A percentile compares a stretch with the other conserved stretches of the same genome.
Evolutionary conservation across 2,797 vertebrate species (phyloP).

Genomic region (Sebastes vulpes): DNA sequence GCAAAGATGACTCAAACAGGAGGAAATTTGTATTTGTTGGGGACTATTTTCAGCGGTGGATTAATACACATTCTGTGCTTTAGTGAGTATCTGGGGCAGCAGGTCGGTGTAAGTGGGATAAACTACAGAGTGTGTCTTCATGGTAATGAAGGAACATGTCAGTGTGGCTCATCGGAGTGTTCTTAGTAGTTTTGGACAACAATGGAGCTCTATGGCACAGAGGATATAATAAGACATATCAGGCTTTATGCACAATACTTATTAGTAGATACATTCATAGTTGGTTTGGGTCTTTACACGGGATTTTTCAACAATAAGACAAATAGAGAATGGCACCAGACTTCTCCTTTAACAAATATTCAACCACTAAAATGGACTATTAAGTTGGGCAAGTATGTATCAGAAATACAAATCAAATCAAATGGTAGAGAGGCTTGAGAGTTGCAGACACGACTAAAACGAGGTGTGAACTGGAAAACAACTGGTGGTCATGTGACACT

Average conservation of each 20-base stretch:
- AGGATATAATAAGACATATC: neutral
- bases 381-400: neutral
- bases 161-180: neutral
- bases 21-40: neutral
- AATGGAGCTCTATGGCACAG: neutral
- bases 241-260: neutral
- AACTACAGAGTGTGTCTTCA: neutral
- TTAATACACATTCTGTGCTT: neutral
- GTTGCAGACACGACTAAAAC: neutral
- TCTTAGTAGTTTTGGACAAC: neutral
- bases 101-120: neutral
- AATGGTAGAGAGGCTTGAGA: neutral
- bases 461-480: neutral
- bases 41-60: neutral
- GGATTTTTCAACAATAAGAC: neutral
- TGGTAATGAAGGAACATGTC: neutral
- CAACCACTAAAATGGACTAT: neutral
- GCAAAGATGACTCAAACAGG: neutral
- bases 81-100: conserved; percentile 2
- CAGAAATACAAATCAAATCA: neutral
- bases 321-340: neutral
- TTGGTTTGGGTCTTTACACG: neutral
- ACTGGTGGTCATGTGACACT: neutral
- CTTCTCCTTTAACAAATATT: neutral
- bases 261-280: neutral